Evolutionary conservation across 2,888 invertebrate genomes (phyloP), one percentile per base, ranked within the genome.

Genomic region (Campoplex capitator): DNA sequence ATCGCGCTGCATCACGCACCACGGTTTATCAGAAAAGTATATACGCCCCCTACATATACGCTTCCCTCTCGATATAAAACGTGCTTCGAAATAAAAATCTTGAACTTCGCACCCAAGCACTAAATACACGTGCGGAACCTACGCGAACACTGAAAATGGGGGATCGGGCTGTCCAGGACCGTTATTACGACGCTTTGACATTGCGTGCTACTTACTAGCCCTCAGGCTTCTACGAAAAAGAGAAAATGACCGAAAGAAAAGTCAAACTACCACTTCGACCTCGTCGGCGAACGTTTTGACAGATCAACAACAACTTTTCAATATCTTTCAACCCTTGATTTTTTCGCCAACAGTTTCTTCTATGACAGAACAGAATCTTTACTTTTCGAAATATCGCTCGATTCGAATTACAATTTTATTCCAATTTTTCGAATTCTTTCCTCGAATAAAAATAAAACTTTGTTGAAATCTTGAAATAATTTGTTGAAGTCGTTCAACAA

Each of bases 101-200:
- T 79, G 45, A 54, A 83, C 70, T 79, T 23, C 32, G 54, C 23
- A 38, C 38, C 38, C 51, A 77, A 11, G 38, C 32, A 62, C 45
- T 65, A 23, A 42, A 62, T 56, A 62, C 11, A 42, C 48, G 45
- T 51, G 23, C 23, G 51, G 70, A 32, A 74, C 82, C 70, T 42
- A 0, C 28, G 71, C 28, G 71, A 11, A 35, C 65, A 32, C 76
- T 45, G 23, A 35, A 73, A 74, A 51, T 35, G 28, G 23, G 58
- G 58, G 23, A 42, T 11, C 45, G 75, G 62, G 23, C 45, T 65
- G 38, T 3, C 62, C 38, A 23, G 42, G 28, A 62, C 73, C 54
- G 35, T 84, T 78, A 82, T 87, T 84, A 82, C 62, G 68, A 74
- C 70, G 84, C 82, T 89, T 85, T 87, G 88, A 89, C 88, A 88